Evolutionary conservation across 2,113 vertebrate genomes (phyloP).

Genomic region (Elaphurus davidianus): DNA sequence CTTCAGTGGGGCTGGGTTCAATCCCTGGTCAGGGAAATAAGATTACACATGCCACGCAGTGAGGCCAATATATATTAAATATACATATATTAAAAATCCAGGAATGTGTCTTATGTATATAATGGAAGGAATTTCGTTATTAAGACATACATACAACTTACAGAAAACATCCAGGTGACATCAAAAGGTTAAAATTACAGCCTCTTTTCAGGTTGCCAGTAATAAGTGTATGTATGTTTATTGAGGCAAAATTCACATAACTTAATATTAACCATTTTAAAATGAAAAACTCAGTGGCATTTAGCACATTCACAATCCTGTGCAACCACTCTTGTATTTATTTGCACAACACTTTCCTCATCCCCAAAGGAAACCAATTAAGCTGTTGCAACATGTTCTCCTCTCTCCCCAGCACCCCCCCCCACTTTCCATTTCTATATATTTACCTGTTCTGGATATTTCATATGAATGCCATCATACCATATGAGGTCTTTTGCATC

Average conservation of each 20-base stretch:
- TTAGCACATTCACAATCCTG: neutral
- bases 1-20: neutral
- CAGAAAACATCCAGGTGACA: neutral
- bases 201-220: neutral
- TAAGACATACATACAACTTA: neutral
- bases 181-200: neutral
- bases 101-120: neutral
- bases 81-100: neutral
- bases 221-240: neutral
- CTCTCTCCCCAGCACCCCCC: too few relatives aligned
- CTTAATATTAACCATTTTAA: neutral
- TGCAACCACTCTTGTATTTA: neutral
- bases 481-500: too few relatives aligned
- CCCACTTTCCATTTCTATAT: neutral
- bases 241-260: neutral
- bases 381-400: too few relatives aligned
- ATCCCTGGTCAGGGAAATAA: neutral
- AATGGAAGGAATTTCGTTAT: neutral
- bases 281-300: neutral
- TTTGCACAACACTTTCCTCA: neutral
- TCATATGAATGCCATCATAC: accelerated
- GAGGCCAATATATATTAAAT: neutral
- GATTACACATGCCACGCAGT: neutral
- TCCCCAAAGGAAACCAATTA: neutral
- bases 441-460: neutral